These are phyloP conservation scores for Protomyctophum bolini DNA, from an alignment of 2,113 vertebrate species.

Conservation along the genomic window DNA sequence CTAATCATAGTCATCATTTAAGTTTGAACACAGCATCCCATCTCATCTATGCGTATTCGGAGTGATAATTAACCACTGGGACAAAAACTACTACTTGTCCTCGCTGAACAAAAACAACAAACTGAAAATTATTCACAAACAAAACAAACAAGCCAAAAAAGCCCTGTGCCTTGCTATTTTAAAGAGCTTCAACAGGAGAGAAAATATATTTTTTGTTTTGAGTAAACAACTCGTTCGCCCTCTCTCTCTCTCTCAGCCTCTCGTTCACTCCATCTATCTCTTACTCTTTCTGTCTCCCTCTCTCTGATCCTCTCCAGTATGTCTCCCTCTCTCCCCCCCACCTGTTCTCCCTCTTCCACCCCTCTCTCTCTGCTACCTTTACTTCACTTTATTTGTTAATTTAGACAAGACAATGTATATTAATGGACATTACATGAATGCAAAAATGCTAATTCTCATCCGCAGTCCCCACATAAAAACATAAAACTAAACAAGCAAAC, in stretches of 20 bases:
- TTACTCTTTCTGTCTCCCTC: background rate
- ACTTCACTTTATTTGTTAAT: too few species aligned
- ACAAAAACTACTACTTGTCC: constrained; percentile 41
- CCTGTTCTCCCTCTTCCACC: background rate
- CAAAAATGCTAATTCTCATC: too few species aligned
- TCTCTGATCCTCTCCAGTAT: background rate
- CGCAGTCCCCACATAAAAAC: too few species aligned
- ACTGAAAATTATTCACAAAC: background rate
- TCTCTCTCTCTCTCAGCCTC: background rate
- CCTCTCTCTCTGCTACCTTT: background rate
- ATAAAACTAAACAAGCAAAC: too few species aligned
- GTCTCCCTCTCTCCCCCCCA: constrained; percentile 10
- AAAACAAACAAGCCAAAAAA: background rate
- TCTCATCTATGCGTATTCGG: constrained; percentile 19
- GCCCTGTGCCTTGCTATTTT: constrained; percentile 28
- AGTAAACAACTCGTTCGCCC: constrained; percentile 30
- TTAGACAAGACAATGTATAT: too few species aligned
- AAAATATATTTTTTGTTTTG: constrained; percentile 1
- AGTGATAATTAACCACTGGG: constrained; percentile 21
- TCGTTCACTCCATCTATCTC: background rate
- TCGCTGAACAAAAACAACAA: constrained; percentile 4
- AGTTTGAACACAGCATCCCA: constrained; percentile 21
- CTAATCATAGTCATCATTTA: constrained; percentile 42
- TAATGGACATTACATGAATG: too few species aligned
- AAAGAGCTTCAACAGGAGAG: background rate